These are phyloP conservation scores for Ypsolopha sequella DNA, from an alignment of 2,888 invertebrate species.

Conservation along the genomic window DNA sequence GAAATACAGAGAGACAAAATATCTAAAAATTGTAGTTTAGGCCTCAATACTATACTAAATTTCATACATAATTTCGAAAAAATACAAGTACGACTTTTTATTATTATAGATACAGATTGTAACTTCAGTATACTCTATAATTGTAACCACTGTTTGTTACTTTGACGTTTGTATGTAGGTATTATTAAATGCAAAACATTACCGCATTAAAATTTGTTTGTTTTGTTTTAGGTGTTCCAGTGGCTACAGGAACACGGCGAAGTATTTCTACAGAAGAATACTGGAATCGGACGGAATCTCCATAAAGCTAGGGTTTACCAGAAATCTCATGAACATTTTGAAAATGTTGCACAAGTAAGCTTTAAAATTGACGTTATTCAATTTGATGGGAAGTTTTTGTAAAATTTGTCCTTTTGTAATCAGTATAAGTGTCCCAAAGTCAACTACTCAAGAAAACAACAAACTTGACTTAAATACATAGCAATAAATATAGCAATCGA, in stretches of 20 bases:
- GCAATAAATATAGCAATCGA: too few species aligned
- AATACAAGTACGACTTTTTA: too few species aligned
- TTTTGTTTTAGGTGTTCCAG: conserved; percentile 81
- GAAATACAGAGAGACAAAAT: too few species aligned
- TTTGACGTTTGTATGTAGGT: too few species aligned
- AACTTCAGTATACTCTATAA: too few species aligned
- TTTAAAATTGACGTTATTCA: conserved; percentile 10
- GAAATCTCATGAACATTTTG: conserved; percentile 98
- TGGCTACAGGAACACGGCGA: conserved; percentile 98
- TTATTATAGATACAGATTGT: too few species aligned
- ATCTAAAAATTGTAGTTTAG: too few species aligned
- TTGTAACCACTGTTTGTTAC: too few species aligned
- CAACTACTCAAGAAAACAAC: background rate
- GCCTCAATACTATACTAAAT: too few species aligned
- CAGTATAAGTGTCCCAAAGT: background rate
- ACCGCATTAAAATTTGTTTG: background rate
- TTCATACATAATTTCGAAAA: too few species aligned
- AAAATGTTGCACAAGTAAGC: conserved; percentile 95
- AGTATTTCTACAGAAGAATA: conserved; percentile 95
- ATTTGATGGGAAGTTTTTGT: background rate
- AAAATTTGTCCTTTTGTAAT: conserved; percentile 1
- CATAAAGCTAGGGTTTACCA: conserved; percentile 96
- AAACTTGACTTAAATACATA: too few species aligned
- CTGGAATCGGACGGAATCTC: conserved; percentile 95
- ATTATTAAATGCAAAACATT: too few species aligned